Evolutionary conservation across 1,140 invertebrate species (phyloP), one percentile per base, ranked within the genome.

Genomic region (Oedothorax gibbosus): DNA sequence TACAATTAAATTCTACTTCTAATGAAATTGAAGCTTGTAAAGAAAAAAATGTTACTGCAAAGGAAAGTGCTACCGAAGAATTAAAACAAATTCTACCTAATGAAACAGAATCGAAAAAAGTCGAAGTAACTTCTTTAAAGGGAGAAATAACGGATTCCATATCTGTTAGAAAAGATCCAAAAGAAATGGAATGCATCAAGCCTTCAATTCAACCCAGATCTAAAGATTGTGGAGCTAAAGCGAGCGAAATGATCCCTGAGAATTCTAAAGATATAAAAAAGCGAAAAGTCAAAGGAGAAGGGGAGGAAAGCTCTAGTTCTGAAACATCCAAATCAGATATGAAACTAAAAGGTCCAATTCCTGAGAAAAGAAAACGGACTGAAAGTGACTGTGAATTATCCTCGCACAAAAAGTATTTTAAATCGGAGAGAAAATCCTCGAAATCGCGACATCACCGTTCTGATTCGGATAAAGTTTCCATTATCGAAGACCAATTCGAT

Each of bases 291-390:
- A 35, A 35, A 35, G 35, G 35, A 35, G 35, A 35, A 79, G 68
- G 62, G 10, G 35, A 53, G 35, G 53, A 77, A 12, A 12, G n/a
- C 18, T 77, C 75, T 9, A 18, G 51, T 0, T 10, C 60, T 65
- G 65, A 77, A 64, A 64, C 60, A 77, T 64, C 57, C 56, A 50
- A 77, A 77, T 77, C 75, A 77, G 75, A 77, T 75, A 57, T 20
- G 14, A 51, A 75, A 21, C 72, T 9, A 11, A 65, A 51, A 56
- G 60, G 53, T 50, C 75, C 50, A 53, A 64, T 77, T 77, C 60
- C 56, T 50, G 62, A 64, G 60, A 77, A 64, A 64, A 21, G 75
- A 51, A 77, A 64, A 53, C 62, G 60, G 20, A 57, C 21, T 60
- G 72, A 75, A 21, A 15, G 56, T 21, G 72, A 60, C 56, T 14